These are phyloP conservation scores for Calonectris borealis DNA, from an alignment of 2,113 vertebrate species.

Conservation along the genomic window DNA sequence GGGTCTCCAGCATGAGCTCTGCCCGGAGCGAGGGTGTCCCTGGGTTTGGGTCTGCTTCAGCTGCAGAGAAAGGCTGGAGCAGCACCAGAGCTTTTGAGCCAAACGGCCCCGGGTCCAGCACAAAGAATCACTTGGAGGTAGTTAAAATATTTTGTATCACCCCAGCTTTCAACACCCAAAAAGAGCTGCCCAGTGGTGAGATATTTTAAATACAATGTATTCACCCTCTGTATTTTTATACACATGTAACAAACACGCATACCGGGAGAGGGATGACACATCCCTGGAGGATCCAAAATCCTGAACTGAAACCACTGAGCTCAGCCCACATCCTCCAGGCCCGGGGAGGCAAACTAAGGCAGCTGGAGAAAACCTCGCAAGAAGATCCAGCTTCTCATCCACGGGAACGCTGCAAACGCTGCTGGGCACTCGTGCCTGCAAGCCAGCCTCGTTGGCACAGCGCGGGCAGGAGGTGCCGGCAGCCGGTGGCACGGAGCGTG, in stretches of 20 bases:
- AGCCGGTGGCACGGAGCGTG: rapidly evolving
- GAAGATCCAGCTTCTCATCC: not conserved
- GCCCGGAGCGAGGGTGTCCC: not conserved
- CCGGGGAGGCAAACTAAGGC: not conserved
- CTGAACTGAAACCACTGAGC: slow-evolving; percentile 1
- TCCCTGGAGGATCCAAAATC: slow-evolving; percentile 39
- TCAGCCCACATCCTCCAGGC: slow-evolving; percentile 39
- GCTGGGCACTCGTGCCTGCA: rapidly evolving
- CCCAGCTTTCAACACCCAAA: not conserved
- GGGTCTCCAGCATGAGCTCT: not conserved
- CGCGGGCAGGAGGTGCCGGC: rapidly evolving
- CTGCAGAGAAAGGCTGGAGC: not conserved
- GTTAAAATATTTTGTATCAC: not conserved
- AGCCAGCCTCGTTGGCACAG: rapidly evolving
- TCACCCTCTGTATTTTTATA: slow-evolving; percentile 40
- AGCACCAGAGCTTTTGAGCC: rapidly evolving
- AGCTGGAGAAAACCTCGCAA: not conserved
- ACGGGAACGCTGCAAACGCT: rapidly evolving
- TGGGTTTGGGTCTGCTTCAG: not conserved
- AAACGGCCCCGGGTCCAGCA: not conserved
- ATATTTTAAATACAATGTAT: not conserved
- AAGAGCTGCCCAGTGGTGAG: slow-evolving; percentile 16
- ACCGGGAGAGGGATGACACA: slow-evolving; percentile 18
- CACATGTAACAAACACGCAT: not conserved
- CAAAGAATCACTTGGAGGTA: not conserved